Conservation (phyloP, 2,888 invertebrate species). For the Eledona agricola region DNA sequence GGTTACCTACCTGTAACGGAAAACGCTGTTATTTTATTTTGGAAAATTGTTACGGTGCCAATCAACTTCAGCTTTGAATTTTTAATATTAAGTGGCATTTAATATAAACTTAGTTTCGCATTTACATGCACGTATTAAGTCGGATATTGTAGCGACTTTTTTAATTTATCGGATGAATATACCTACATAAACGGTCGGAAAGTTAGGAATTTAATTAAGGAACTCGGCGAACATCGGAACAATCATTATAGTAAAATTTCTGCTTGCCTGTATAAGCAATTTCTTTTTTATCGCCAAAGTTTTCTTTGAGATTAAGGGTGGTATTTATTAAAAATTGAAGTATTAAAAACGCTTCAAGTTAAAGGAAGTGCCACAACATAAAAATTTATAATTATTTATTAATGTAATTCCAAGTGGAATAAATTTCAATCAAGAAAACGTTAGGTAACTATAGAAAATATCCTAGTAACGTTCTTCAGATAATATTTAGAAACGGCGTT, state of each 20-base stretch:
- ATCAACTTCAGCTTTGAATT: no score
- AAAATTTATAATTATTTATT: not conserved
- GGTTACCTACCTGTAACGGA: not conserved
- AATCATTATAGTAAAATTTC: slow-evolving; percentile 37
- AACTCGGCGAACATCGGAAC: slow-evolving; percentile 22
- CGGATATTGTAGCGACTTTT: slow-evolving; percentile 5
- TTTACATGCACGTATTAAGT: no score
- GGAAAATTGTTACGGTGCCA: no score
- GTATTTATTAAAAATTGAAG: slow-evolving; percentile 36
- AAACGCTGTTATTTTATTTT: no score
- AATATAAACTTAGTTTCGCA: no score
- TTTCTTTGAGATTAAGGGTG: slow-evolving; percentile 30
- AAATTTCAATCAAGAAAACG: no score
- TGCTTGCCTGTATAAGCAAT: slow-evolving; percentile 30
- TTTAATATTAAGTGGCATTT: slow-evolving; percentile 1
- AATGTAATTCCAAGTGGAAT: no score
- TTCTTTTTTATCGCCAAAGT: slow-evolving; percentile 36
- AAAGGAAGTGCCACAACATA: slow-evolving; percentile 8
- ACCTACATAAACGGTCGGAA: slow-evolving; percentile 22
- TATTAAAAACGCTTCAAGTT: slow-evolving; percentile 21
- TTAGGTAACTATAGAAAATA: no score
- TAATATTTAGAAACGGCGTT: no score
- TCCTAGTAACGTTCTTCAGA: no score
- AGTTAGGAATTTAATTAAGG: slow-evolving; percentile 38
- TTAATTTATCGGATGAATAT: slow-evolving; percentile 26